phyloP scores from a whole-genome alignment of 2,113 vertebrate genomes.

The Electrona antarctica region DNA sequence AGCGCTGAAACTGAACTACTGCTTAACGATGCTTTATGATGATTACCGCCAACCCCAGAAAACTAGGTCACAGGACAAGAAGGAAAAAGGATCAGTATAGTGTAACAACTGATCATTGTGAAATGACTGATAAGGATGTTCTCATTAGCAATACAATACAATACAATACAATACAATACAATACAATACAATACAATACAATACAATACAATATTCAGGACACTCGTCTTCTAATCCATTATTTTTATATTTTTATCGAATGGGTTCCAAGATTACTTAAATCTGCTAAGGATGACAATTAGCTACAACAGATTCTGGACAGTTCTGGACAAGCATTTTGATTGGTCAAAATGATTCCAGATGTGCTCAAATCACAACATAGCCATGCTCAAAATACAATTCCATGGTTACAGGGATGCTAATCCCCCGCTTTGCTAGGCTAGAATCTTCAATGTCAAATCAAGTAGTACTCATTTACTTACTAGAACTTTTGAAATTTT shows the following conservation, averaged over 20 bases:
- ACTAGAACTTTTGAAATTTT: too few species aligned
- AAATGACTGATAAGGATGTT: background rate
- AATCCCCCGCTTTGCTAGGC: too few species aligned
- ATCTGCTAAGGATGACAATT: background rate
- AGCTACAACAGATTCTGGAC: background rate
- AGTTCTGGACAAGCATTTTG: background rate
- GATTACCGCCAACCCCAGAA: background rate
- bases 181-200: too few species aligned
- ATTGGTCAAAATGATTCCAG: too few species aligned
- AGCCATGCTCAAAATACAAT: too few species aligned
- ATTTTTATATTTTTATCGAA: background rate
- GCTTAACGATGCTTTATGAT: constrained; percentile 28
- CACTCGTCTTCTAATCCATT: too few species aligned
- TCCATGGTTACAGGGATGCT: too few species aligned
- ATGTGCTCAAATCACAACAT: too few species aligned
- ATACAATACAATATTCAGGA: too few species aligned
- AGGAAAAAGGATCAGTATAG: background rate
- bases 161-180: too few species aligned
- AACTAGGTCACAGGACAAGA: constrained; percentile 7
- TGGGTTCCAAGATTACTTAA: background rate
- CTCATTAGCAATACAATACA: background rate
- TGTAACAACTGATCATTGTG: background rate
- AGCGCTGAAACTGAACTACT: constrained; percentile 3
- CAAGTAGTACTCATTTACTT: too few species aligned
- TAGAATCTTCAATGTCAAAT: too few species aligned